These are phyloP conservation scores for Siniperca obscura DNA, from an alignment of 2,797 vertebrate species.

Conservation along the genomic window DNA sequence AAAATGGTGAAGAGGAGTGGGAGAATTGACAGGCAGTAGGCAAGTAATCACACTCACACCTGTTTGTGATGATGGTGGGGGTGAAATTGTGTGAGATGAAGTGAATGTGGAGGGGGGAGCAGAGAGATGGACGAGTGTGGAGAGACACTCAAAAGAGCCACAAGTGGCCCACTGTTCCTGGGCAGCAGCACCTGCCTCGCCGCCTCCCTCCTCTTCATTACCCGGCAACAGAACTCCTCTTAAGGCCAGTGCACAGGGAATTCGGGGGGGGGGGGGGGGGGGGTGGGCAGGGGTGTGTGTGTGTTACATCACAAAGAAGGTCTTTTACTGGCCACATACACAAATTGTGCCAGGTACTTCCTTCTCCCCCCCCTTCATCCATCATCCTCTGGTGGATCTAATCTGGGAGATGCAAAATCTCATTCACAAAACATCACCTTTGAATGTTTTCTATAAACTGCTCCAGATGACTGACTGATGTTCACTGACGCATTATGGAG, in stretches of 20 bases:
- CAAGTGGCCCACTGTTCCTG: constrained; percentile 82
- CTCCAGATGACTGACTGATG: neutral
- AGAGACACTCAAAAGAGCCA: constrained; percentile 71
- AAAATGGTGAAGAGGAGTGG: constrained; percentile 23
- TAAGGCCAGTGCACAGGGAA: constrained; percentile 33
- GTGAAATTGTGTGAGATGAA: constrained; percentile 41
- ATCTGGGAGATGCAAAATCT: constrained; percentile 9
- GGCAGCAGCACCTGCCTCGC: constrained; percentile 75
- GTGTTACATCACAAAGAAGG: constrained; percentile 59
- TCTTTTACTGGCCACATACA: constrained; percentile 40
- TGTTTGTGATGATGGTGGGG: constrained; percentile 49
- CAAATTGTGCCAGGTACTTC: constrained; percentile 29
- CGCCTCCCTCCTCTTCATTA: constrained; percentile 67
- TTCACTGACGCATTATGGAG: neutral
- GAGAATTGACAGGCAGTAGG: constrained; percentile 23
- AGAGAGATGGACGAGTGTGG: constrained; percentile 55
- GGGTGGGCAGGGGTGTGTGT: constrained; percentile 24
- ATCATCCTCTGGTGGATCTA: neutral
- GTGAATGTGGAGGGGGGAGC: constrained; percentile 17
- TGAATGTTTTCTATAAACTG: neutral
- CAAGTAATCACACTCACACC: constrained; percentile 48
- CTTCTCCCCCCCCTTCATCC: neutral
- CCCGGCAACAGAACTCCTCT: constrained; percentile 70
- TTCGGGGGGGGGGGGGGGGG: constrained; percentile 29
- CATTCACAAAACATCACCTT: constrained; percentile 39